Evolutionary conservation across 2,113 vertebrate species (phyloP).

Genomic region (Egretta garzetta): DNA sequence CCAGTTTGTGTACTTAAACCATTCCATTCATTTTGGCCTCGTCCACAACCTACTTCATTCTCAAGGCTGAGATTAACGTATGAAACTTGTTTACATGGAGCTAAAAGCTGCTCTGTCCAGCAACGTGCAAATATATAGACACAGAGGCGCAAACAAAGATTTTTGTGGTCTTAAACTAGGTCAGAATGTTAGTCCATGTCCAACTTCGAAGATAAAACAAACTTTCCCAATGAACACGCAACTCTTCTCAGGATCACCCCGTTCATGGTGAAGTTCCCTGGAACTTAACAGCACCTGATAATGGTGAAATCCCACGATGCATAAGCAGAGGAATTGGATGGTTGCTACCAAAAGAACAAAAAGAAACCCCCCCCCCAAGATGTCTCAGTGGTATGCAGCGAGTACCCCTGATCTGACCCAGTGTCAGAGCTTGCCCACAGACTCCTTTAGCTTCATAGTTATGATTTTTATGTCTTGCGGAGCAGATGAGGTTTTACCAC

Average conservation of each 20-base stretch:
- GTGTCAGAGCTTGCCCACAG: background rate
- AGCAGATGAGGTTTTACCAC: background rate
- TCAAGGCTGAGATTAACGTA: background rate
- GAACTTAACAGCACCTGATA: background rate
- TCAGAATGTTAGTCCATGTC: background rate
- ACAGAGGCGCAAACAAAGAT: background rate
- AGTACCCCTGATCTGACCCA: background rate
- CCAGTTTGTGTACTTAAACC: accelerated
- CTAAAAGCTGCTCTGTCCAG: background rate
- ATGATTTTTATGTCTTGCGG: accelerated
- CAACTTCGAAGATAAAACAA: background rate
- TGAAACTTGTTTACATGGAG: background rate
- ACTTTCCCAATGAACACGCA: accelerated
- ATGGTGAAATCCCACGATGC: background rate
- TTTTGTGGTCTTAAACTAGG: background rate
- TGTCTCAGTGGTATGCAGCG: background rate
- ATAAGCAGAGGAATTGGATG: background rate
- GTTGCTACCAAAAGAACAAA: background rate
- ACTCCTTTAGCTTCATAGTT: background rate
- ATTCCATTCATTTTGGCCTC: accelerated
- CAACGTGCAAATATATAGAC: background rate
- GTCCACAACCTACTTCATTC: accelerated
- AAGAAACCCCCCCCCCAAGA: too few relatives aligned
- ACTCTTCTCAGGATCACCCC: background rate
- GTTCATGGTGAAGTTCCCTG: background rate